Evolutionary conservation across 2,888 invertebrate species (phyloP), one percentile per base, ranked within the genome.

Genomic region (Brachyptera risi): DNA sequence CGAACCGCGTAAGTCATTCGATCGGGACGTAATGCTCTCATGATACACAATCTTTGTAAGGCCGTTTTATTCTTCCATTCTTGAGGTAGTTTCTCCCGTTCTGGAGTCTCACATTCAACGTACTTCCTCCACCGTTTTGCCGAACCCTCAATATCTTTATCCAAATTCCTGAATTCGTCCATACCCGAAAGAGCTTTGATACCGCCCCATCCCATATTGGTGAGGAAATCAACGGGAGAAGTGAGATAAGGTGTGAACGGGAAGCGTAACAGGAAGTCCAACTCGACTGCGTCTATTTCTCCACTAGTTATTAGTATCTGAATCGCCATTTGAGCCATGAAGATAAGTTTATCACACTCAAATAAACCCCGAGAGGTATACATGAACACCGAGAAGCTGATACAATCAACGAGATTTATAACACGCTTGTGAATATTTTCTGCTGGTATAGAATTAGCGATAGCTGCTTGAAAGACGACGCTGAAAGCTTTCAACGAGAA

Each of bases 401-500:
- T 94, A 67, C 86, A 88, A 69, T 96, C 94, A 58, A 95, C 84
- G 13, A 96, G 77, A 72, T 88, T 88, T 7, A 73, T 69, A 0
- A 96, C 92, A 27, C 95, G 80, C 3, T 80, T 79, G 40, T 83
- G 83, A 0, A 94, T 77, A 1, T 85, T 88, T 0, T 89, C 88
- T 0, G 87, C 82, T 0, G 79, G 7, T 5, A 31, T 11, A 11
- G 31, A 31, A 11, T 31, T 31, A 11, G 31, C 31, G 31, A 31
- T 31, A 11, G 31, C 31, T 67, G 89, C 90, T 68, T 88, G 88
- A 75, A 96, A 96, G 2, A 96, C 95, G 0, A 90, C 88, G 68
- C 88, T 92, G 78, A 95, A 96, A 0, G 96, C 93, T 76, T 96
- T 96, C 60, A 96, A 76, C 0, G 96, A 96, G 77, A 96, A 96